Percentiles rank a stretch among this genome's conserved stretches.
Conservation (phyloP, 2,113 vertebrate genomes). For the Caretta caretta region DNA sequence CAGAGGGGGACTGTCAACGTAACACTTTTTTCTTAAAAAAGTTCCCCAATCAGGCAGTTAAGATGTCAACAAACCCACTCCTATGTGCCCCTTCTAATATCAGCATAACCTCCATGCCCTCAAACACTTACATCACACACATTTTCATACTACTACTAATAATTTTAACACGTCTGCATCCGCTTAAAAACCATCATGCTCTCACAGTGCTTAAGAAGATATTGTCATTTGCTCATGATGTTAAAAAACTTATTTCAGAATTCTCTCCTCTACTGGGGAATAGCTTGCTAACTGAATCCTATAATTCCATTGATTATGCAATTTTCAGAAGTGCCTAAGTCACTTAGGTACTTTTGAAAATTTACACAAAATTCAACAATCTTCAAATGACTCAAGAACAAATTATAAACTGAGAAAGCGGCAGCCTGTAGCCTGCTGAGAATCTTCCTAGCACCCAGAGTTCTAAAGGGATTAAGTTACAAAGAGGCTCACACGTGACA, state of each 20-base stretch:
- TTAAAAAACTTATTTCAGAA: neutral
- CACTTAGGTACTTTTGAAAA: neutral
- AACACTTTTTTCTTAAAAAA: too few species aligned
- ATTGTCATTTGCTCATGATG: neutral
- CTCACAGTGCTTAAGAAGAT: neutral
- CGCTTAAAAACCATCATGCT: neutral
- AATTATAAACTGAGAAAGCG: neutral
- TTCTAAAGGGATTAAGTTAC: neutral
- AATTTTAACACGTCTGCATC: neutral
- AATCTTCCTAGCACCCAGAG: neutral
- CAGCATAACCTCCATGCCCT: fast-evolving
- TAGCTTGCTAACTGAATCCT: neutral
- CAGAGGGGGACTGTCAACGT: too few species aligned
- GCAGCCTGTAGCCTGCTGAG: neutral
- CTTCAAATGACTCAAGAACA: neutral
- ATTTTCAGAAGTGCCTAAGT: neutral
- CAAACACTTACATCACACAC: neutral
- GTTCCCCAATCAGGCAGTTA: neutral
- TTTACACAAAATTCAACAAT: neutral
- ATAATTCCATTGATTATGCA: neutral
- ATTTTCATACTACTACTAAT: neutral
- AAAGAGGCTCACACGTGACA: neutral
- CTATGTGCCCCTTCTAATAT: fast-evolving
- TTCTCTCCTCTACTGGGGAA: neutral
- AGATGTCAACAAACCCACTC: neutral